Evolutionary conservation across 2,888 invertebrate genomes (phyloP).

Genomic region (Arrhopalites spinosus): DNA sequence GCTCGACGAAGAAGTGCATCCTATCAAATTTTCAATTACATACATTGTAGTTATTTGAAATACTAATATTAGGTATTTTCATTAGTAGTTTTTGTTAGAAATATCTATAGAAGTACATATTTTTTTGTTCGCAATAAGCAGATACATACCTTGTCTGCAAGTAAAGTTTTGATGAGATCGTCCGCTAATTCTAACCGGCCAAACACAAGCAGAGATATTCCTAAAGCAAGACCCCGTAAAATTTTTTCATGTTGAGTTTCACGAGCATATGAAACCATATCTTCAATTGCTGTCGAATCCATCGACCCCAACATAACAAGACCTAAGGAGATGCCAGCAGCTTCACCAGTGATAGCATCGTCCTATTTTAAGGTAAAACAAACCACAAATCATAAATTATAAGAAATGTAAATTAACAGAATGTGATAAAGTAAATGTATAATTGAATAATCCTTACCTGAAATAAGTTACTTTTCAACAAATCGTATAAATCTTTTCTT

Average conservation of each 20-base stretch:
- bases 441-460: conserved; percentile 41
- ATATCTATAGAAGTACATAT: no score
- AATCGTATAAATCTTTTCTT: conserved; percentile 92
- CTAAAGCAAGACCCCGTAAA: conserved; percentile 92
- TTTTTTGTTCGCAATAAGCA: not conserved
- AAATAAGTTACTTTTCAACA: conserved; percentile 93
- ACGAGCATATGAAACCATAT: conserved; percentile 92
- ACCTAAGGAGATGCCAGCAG: conserved; percentile 98
- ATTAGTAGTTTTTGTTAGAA: not conserved
- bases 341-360: conserved; percentile 98
- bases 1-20: conserved; percentile 93
- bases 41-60: conserved; percentile 36
- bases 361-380: conserved; percentile 71
- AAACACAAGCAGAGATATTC: conserved; percentile 95
- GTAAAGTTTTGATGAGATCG: conserved; percentile 83
- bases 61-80: no score
- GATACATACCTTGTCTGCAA: conserved; percentile 74
- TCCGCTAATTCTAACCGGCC: conserved; percentile 96
- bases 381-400: not conserved
- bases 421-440: not conserved
- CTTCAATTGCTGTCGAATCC: conserved; percentile 83
- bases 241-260: conserved; percentile 99
- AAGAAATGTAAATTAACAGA: conserved; percentile 1
- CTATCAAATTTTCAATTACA: conserved; percentile 51
- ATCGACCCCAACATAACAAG: conserved; percentile 98